These are phyloP conservation scores for Coracias cyanogaster DNA, from an alignment of 2,797 vertebrate genomes.

Conservation along the genomic window DNA sequence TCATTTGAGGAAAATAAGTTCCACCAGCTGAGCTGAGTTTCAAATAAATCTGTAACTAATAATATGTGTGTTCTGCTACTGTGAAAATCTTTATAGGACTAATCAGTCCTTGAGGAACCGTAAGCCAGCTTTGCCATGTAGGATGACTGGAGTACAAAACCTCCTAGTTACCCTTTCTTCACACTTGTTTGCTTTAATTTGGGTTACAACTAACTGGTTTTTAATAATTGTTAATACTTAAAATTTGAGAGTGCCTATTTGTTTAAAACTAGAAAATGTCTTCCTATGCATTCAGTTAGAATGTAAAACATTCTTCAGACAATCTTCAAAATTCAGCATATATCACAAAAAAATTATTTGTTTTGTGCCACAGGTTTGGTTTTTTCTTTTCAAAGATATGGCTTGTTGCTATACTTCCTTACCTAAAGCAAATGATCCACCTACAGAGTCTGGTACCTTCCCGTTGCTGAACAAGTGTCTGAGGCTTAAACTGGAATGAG, in stretches of 20 bases:
- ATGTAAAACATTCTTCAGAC: not conserved
- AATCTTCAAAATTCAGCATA: not conserved
- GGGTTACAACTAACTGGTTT: not conserved
- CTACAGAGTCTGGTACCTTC: not conserved
- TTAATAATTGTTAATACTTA: not conserved
- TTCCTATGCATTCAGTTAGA: not conserved
- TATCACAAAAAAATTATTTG: not conserved
- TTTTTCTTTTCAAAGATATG: not conserved
- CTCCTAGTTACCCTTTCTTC: not conserved
- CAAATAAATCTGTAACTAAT: slow-evolving; percentile 11
- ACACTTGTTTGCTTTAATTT: not conserved
- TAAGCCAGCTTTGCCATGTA: not conserved
- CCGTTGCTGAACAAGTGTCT: not conserved
- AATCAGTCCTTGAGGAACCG: not conserved
- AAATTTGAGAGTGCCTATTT: not conserved
- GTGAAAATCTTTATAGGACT: not conserved
- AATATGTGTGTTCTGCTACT: not conserved
- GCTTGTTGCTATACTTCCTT: not conserved
- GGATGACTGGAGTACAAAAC: not conserved
- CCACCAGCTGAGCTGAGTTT: not conserved
- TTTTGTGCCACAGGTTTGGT: not conserved
- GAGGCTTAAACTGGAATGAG: not conserved
- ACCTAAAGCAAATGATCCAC: not conserved
- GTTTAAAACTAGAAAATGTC: not conserved
- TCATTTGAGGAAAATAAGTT: not conserved